Evolutionary conservation across 2,888 invertebrate genomes (phyloP), one percentile per base, ranked within the genome.

Genomic region (Philonicus albiceps): DNA sequence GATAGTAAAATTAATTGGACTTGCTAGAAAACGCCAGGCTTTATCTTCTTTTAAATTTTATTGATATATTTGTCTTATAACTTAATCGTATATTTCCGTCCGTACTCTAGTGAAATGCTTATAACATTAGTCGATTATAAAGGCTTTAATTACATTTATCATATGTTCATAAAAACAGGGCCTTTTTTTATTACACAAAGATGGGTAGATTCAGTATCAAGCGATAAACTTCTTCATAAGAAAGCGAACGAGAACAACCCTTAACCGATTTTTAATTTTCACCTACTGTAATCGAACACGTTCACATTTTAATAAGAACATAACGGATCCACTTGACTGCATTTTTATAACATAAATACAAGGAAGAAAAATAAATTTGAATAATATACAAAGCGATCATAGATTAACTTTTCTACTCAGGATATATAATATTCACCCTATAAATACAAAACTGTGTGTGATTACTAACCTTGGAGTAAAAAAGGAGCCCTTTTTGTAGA

Each of bases 401-500:
- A 81, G 81, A 81, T 81, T 81, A 81, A 81, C 81, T 81, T 81
- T 81, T 81, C 81, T 81, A 81, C 81, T 81, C 81, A 81, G 81
- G 81, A 81, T 81, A 55, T 34, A 80, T 80, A 80, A 55, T 64
- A 81, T 81, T 81, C 81, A 81, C 81, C 81, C 31, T 81, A 81
- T 81, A 55, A 81, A 81, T 81, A 78, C 78, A 78, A 78, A 78
- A 34, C 37, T 81, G 64, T 81, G 81, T 64, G 81, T 81, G 55
- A 81, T 81, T 81, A 81, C 53, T 64, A 34, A 81, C 55, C 34
- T 81, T 81, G 31, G 30, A 19, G 43, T 76, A 76, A 76, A 74
- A 31, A 74, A 31, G 34, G 31, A 49, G 43, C 76, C 53, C 78
- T 30, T 78, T 78, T 78, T 78, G 78, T 78, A 78, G 78, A 78